Evolutionary conservation across 2,888 invertebrate genomes (phyloP).

Genomic region (Pyrrhia umbra): DNA sequence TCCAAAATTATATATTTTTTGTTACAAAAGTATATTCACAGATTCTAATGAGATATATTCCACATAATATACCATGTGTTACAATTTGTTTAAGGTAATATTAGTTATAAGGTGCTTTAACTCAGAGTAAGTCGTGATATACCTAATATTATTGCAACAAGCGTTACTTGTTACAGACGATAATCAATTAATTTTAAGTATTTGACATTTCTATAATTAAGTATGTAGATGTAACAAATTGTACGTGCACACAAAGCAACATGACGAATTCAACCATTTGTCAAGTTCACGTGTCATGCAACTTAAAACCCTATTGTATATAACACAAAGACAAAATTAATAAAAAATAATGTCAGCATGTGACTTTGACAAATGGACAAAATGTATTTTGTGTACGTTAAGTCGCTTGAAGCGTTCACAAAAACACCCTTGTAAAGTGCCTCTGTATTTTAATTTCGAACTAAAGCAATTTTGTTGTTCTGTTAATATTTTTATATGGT

Average conservation of each 20-base stretch:
- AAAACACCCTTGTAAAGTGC: slow-evolving; percentile 65
- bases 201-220: slow-evolving; percentile 64
- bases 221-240: slow-evolving; percentile 56
- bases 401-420: slow-evolving; percentile 59
- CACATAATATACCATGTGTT: slow-evolving; percentile 76
- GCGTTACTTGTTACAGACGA: slow-evolving; percentile 64
- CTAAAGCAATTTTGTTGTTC: slow-evolving; percentile 60
- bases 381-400: slow-evolving; percentile 42
- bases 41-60: slow-evolving; percentile 78
- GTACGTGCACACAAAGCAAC: slow-evolving; percentile 53
- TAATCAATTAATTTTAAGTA: slow-evolving; percentile 69
- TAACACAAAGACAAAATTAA: slow-evolving; percentile 42
- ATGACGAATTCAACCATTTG: slow-evolving; percentile 57
- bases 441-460: slow-evolving; percentile 62
- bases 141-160: slow-evolving; percentile 71
- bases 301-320: slow-evolving; percentile 46
- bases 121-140: slow-evolving; percentile 86
- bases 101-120: slow-evolving; percentile 87
- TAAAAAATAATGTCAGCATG: slow-evolving; percentile 33
- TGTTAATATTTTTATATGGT: slow-evolving; percentile 64
- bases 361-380: slow-evolving; percentile 59
- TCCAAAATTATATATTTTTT: slow-evolving; percentile 83
- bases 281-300: slow-evolving; percentile 48
- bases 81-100: slow-evolving; percentile 73
- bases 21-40: slow-evolving; percentile 81